Conservation (phyloP, 2,888 invertebrate species). For the Heliconius ismenius region DNA sequence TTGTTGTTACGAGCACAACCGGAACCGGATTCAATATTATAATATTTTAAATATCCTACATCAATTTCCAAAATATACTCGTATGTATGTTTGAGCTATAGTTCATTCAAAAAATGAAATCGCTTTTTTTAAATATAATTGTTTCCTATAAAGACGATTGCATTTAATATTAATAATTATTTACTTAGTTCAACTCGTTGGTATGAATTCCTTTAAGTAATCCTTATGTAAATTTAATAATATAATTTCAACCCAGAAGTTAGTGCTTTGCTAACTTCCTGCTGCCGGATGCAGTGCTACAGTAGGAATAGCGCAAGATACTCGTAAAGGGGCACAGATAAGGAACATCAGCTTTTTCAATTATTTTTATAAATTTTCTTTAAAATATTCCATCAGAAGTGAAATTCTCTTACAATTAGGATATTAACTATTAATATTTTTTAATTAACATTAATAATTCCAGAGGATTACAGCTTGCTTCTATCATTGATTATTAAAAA, state of each 20-base stretch:
- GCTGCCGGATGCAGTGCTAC: conserved; percentile 33
- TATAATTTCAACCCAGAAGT: conserved; percentile 14
- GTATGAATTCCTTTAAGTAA: neutral
- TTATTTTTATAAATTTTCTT: neutral
- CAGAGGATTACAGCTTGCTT: no score
- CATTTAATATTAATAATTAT: no score
- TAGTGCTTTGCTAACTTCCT: conserved; percentile 27
- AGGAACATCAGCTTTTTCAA: neutral
- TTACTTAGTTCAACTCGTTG: neutral
- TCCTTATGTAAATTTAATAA: conserved; percentile 7
- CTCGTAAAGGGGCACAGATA: neutral
- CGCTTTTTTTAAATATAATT: no score
- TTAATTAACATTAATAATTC: no score
- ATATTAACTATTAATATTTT: neutral
- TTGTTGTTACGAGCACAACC: no score
- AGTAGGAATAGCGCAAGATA: conserved; percentile 20
- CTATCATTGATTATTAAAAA: no score
- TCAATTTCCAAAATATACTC: no score
- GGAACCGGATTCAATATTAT: no score
- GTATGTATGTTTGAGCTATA: no score
- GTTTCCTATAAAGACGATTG: no score
- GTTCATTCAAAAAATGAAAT: no score
- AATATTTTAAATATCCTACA: no score
- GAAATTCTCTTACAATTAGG: neutral
- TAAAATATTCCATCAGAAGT: neutral